A percentile compares a stretch with the other conserved stretches of the same genome.
These are phyloP conservation scores for Platynereis dumerilii DNA, from an alignment of 2,888 invertebrate genomes.

Conservation along the genomic window DNA sequence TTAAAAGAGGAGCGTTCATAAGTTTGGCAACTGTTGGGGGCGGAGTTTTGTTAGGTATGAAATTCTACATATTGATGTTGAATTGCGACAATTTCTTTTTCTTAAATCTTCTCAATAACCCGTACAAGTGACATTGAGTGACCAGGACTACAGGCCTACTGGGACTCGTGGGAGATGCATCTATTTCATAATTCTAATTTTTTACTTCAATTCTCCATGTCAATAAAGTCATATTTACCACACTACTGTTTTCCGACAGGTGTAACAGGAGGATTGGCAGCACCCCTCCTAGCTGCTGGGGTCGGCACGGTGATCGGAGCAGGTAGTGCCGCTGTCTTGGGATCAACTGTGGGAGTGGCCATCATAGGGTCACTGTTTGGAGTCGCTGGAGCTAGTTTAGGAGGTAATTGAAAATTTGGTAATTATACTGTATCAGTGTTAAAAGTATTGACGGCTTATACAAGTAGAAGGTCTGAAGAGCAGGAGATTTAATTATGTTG, in stretches of 20 bases:
- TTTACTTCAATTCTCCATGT: no score
- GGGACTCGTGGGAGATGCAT: no score
- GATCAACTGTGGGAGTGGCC: constrained; percentile 59
- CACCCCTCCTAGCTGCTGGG: constrained; percentile 68
- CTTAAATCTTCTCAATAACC: no score
- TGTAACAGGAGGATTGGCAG: constrained; percentile 73
- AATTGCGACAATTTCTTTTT: no score
- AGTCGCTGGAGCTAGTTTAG: constrained; percentile 73
- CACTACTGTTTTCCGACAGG: no score
- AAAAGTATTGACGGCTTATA: no score
- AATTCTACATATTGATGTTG: no score
- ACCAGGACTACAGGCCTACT: background rate
- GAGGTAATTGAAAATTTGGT: constrained; percentile 66
- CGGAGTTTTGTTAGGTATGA: constrained; percentile 69
- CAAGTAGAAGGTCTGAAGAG: no score
- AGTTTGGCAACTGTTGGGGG: constrained; percentile 73
- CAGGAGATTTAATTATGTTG: no score
- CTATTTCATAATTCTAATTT: no score
- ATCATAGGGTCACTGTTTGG: constrained; percentile 72
- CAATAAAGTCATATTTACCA: no score
- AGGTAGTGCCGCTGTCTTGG: constrained; percentile 64
- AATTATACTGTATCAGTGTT: no score
- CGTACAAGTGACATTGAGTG: background rate
- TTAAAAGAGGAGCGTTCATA: constrained; percentile 71
- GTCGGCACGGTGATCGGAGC: constrained; percentile 65